phyloP scores from a whole-genome alignment of 2,113 vertebrate species.

The Trichechus manatus region DNA sequence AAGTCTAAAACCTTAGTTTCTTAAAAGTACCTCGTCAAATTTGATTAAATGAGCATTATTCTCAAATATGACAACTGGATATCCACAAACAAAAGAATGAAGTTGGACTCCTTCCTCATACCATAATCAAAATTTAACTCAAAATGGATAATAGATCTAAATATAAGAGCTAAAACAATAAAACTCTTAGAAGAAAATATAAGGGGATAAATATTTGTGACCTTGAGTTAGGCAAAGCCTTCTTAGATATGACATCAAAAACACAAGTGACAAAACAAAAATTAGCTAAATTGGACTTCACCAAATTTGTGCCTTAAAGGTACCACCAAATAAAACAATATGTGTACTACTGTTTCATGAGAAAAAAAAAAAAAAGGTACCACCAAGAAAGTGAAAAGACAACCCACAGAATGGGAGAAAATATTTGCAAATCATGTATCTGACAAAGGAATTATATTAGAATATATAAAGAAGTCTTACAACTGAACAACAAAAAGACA shows the following conservation, averaged over 20 bases:
- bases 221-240: too few species aligned
- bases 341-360: too few species aligned
- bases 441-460: background rate
- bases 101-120: background rate
- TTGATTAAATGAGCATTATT: constrained; percentile 41
- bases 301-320: background rate
- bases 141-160: background rate
- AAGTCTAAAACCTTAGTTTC: constrained; percentile 2
- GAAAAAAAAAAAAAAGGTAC: background rate
- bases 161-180: background rate
- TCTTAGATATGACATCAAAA: background rate
- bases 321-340: background rate
- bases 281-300: background rate
- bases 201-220: background rate
- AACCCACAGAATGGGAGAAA: background rate
- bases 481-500: background rate
- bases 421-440: background rate
- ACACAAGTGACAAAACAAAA: background rate
- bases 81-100: background rate
- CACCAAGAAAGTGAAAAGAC: background rate
- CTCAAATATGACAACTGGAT: background rate
- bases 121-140: background rate
- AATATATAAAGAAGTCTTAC: background rate
- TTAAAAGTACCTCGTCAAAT: background rate
- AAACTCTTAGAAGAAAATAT: constrained; percentile 12